Conservation (phyloP, 2,113 vertebrate species). For the Salvelinus sp. region DNA sequence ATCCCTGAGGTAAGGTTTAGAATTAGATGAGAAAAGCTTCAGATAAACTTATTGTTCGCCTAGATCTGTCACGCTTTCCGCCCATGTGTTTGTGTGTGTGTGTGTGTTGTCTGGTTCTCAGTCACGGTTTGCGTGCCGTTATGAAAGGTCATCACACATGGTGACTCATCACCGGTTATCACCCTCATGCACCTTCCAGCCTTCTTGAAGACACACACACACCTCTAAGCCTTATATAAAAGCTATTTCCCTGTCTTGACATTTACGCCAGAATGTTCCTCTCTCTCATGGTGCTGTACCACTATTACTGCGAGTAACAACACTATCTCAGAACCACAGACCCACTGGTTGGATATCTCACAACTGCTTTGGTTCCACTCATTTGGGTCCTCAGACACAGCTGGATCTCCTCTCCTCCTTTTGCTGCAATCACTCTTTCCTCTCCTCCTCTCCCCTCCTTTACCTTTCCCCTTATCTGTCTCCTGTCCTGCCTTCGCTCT, state of each 20-base stretch:
- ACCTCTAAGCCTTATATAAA: background rate
- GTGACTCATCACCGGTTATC: conserved; percentile 27
- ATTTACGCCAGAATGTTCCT: background rate
- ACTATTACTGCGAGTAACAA: no score
- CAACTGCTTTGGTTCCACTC: background rate
- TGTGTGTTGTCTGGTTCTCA: background rate
- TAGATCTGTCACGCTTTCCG: background rate
- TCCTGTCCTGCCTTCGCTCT: background rate
- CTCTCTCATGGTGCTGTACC: no score
- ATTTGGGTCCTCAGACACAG: background rate
- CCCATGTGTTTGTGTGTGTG: conserved; percentile 9
- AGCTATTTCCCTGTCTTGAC: background rate
- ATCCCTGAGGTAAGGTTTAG: background rate
- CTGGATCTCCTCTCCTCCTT: no score
- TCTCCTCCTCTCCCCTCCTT: no score
- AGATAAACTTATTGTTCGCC: conserved; percentile 4
- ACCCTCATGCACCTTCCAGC: conserved; percentile 18
- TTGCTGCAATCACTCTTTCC: no score
- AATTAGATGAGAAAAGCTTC: background rate
- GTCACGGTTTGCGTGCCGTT: background rate
- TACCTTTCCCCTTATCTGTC: no score
- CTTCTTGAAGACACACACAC: background rate
- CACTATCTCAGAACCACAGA: no score
- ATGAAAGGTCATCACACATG: conserved; percentile 26
- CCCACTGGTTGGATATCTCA: no score